Conservation (phyloP, 2,888 invertebrate species). For the Netelia inedita region DNA sequence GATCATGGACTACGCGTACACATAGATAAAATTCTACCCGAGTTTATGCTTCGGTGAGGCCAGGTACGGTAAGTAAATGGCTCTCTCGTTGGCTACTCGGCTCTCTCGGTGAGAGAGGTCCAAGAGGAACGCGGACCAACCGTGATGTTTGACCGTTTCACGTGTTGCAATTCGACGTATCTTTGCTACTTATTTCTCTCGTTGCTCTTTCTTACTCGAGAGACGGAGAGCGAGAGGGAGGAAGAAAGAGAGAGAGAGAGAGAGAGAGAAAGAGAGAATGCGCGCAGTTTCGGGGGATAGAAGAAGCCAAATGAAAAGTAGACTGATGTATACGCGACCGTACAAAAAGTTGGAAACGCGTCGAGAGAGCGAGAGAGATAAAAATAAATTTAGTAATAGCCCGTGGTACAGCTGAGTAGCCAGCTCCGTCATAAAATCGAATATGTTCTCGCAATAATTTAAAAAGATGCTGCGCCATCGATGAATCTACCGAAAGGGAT, state of each 20-base stretch:
- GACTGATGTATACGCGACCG: slow-evolving; percentile 19
- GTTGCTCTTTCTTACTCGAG: not conserved
- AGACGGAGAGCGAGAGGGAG: slow-evolving; percentile 16
- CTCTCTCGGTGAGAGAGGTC: slow-evolving; percentile 23
- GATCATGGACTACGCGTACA: slow-evolving; percentile 25
- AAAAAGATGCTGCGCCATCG: slow-evolving; percentile 30
- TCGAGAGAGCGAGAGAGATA: slow-evolving; percentile 42
- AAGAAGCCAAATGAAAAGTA: slow-evolving; percentile 43
- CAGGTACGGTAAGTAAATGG: slow-evolving; percentile 67
- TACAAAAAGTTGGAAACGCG: slow-evolving; percentile 24
- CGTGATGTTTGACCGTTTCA: slow-evolving; percentile 61
- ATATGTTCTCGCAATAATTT: slow-evolving; percentile 59
- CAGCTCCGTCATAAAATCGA: slow-evolving; percentile 44
- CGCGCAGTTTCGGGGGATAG: slow-evolving; percentile 34
- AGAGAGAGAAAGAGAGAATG: slow-evolving; percentile 36
- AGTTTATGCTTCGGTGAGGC: slow-evolving; percentile 62
- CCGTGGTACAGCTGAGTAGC: slow-evolving; percentile 19
- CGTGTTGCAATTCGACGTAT: slow-evolving; percentile 65
- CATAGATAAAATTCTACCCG: slow-evolving; percentile 23
- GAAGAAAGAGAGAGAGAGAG: slow-evolving; percentile 7
- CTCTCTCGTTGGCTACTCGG: slow-evolving; percentile 48
- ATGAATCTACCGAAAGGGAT: not conserved
- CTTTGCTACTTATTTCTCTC: slow-evolving; percentile 39
- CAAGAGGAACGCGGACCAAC: slow-evolving; percentile 42
- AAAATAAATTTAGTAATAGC: slow-evolving; percentile 57